These are phyloP conservation scores for Auanema sp. DNA, from an alignment of 2,888 invertebrate genomes.

Conservation along the genomic window DNA sequence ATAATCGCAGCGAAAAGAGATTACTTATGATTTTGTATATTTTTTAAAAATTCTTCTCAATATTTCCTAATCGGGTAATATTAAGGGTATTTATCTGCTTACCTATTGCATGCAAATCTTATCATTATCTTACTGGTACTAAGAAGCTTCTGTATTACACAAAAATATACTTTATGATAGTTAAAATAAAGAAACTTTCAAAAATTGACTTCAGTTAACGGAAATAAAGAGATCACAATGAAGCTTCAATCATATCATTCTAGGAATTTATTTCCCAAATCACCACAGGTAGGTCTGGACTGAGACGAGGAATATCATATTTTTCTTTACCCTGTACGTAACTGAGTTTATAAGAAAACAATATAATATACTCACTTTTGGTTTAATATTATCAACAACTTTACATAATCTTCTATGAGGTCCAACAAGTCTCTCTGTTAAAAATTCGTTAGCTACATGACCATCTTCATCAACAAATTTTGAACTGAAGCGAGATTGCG, in stretches of 20 bases:
- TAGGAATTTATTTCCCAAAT: slow-evolving; percentile 29
- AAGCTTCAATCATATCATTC: background rate
- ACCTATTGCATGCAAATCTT: slow-evolving; percentile 10
- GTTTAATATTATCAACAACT: slow-evolving; percentile 33
- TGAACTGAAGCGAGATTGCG: slow-evolving; percentile 65
- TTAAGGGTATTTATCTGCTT: slow-evolving; percentile 8
- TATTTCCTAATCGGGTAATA: background rate
- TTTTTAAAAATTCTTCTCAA: slow-evolving; percentile 14
- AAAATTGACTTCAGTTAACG: background rate
- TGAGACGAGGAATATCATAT: slow-evolving; percentile 39
- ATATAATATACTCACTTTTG: slow-evolving; percentile 21
- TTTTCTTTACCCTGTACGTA: slow-evolving; percentile 35
- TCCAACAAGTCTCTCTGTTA: slow-evolving; percentile 64
- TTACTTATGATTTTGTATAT: slow-evolving; percentile 25
- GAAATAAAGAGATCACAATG: background rate
- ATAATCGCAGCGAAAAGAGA: slow-evolving; percentile 40
- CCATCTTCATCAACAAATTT: slow-evolving; percentile 71
- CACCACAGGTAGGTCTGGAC: slow-evolving; percentile 38
- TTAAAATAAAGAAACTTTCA: background rate
- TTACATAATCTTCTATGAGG: slow-evolving; percentile 27
- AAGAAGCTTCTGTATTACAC: slow-evolving; percentile 3
- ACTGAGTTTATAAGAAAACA: background rate
- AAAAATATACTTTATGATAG: background rate
- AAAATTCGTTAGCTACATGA: slow-evolving; percentile 70
- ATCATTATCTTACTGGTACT: slow-evolving; percentile 1